Percentiles rank a stretch among this genome's conserved stretches.
Evolutionary conservation across 2,888 invertebrate species (phyloP).

Genomic region (Bhutanitis thaidina): DNA sequence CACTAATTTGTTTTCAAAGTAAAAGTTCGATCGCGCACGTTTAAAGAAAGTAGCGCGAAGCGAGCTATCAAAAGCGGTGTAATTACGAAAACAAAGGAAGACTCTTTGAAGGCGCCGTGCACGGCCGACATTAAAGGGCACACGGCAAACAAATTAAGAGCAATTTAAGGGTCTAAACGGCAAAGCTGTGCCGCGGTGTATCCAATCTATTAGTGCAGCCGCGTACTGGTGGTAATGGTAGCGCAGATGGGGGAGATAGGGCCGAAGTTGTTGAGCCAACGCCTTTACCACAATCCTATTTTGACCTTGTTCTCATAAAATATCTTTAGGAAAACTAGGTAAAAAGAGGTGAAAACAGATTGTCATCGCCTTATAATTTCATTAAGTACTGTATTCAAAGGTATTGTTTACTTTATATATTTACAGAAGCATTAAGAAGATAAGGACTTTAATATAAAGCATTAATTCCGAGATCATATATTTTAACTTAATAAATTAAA

Average conservation of each 20-base stretch:
- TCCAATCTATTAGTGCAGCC: constrained; percentile 43
- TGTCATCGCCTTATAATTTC: too few relatives aligned
- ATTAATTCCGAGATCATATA: background rate
- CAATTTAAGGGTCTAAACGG: constrained; percentile 59
- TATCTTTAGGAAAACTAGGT: too few relatives aligned
- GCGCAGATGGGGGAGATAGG: constrained; percentile 27
- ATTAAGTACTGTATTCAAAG: too few relatives aligned
- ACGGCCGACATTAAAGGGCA: constrained; percentile 64
- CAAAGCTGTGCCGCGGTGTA: constrained; percentile 57
- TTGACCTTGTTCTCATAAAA: too few relatives aligned
- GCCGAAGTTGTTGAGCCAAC: constrained; percentile 18
- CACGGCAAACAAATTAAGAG: constrained; percentile 59
- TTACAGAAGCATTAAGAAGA: background rate
- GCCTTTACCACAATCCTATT: too few relatives aligned
- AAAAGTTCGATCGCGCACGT: background rate
- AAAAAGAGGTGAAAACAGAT: too few relatives aligned
- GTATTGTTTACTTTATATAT: too few relatives aligned
- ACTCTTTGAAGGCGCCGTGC: constrained; percentile 42
- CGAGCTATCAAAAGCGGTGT: constrained; percentile 35
- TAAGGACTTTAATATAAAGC: too few relatives aligned
- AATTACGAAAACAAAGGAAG: constrained; percentile 55
- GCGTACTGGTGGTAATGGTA: constrained; percentile 29
- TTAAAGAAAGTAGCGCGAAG: constrained; percentile 1
- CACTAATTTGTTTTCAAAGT: too few relatives aligned
- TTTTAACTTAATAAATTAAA: background rate